Percentiles rank a stretch among this genome's conserved stretches.
These are phyloP conservation scores for Antechinus flavipes DNA, from an alignment of 2,113 vertebrate species.

Conservation along the genomic window DNA sequence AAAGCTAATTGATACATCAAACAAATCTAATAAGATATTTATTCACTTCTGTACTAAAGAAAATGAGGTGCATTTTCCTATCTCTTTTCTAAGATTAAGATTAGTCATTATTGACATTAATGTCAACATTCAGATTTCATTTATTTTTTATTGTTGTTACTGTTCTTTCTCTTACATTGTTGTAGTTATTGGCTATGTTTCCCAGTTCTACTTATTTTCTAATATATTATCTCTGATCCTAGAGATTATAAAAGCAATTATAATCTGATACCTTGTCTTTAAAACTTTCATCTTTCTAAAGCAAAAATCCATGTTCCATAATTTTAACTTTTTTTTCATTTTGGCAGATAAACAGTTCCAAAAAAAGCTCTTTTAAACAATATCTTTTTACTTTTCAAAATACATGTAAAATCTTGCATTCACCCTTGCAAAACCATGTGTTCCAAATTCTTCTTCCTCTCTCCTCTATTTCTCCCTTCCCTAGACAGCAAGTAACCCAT, in stretches of 20 bases:
- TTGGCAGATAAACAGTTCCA: neutral
- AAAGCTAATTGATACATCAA: neutral
- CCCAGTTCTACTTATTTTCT: neutral
- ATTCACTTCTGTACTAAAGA: neutral
- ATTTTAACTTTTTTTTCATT: neutral
- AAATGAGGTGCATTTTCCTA: neutral
- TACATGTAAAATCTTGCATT: too few species aligned
- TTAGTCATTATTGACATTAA: neutral
- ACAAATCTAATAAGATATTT: neutral
- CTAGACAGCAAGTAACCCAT: too few species aligned
- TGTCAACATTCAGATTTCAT: neutral
- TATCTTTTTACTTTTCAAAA: too few species aligned
- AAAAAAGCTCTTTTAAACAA: too few species aligned
- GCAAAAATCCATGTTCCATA: neutral
- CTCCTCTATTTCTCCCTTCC: too few species aligned
- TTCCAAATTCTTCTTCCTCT: too few species aligned
- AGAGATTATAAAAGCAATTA: neutral
- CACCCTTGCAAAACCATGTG: too few species aligned
- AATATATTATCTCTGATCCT: neutral
- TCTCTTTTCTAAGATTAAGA: neutral
- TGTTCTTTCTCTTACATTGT: neutral
- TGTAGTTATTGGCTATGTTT: slow-evolving; percentile 20
- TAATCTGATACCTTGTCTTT: neutral
- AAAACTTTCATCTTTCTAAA: neutral
- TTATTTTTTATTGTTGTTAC: neutral